These are phyloP conservation scores for Syngnathus rostellatus DNA, from an alignment of 2,797 vertebrate species.

Conservation along the genomic window DNA sequence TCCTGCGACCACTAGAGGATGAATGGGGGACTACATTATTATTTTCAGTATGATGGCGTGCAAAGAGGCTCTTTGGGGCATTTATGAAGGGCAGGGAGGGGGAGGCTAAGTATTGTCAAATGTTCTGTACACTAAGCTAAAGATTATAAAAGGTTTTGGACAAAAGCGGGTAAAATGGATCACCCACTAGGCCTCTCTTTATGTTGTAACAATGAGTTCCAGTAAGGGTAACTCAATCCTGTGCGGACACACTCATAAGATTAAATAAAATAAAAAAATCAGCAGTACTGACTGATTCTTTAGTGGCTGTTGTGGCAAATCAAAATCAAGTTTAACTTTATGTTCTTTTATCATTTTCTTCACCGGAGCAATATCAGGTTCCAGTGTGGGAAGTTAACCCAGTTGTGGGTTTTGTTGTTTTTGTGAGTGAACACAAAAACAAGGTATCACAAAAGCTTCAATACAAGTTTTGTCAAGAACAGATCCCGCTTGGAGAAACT, in stretches of 20 bases:
- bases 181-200: background rate
- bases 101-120: background rate
- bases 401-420: background rate
- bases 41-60: background rate
- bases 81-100: background rate
- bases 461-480: background rate
- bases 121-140: background rate
- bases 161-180: background rate
- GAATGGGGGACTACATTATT: too few species aligned
- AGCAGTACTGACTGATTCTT: background rate
- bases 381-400: background rate
- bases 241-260: background rate
- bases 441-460: background rate
- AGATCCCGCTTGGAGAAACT: too few species aligned
- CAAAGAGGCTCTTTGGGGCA: background rate
- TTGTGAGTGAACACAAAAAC: background rate
- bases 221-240: background rate
- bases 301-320: background rate
- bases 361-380: background rate
- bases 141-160: background rate
- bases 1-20: background rate
- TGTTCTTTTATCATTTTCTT: background rate
- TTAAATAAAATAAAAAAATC: background rate
- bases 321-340: background rate
- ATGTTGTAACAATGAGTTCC: background rate